Base-by-base conservation (phyloP, 1,140 invertebrate genomes). In the Caenorhabditis latens region DNA sequence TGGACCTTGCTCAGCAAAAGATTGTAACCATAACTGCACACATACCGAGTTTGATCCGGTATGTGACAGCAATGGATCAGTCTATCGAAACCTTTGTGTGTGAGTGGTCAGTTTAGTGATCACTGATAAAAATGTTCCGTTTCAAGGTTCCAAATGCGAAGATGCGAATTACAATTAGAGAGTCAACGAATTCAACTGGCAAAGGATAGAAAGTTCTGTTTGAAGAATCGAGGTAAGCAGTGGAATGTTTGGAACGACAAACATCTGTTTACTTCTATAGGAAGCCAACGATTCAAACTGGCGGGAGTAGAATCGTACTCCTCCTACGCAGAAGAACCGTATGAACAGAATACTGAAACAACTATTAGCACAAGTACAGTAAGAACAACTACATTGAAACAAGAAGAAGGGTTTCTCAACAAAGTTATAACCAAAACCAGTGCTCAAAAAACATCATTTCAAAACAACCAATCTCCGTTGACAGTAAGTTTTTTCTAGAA, bases 51-150 rank as follows among this genome's bases (percentile, higher is more conserved):
- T 71, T 19, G 85, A 86, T 42, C 67, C 67, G 50, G 63, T 86
- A 79, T 57, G 85, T 43, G 67, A 86, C 85, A 57, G 67, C 32
- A 58, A 50, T n/a, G 63, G 79, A 32, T 86, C 85, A n/a, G 48
- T 86, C 40, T 79, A 86, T n/a, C 48, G 67, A 57, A 86, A 55
- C 7, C 48, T 67, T 14, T 85, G 48, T 67, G 61, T 53, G 50
- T 71, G 63, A 75, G 67, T 79, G 53, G 50, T 67, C 46, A 85
- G 67, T 79, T 55, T 43, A 7, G 21, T 19, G 46, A 46, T 50
- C 21, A 50, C 2, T 65, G 55, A 84, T 61, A 84, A 84, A 50
- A 21, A 65, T 48, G 55, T 84, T 53, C 43, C 46, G 46, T 79
- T 79, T 79, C 46, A 79, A 79, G 71, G 71, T 79, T 79, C 46